Percentiles rank a stretch among this genome's conserved stretches.
These are phyloP conservation scores for Eupristina koningsbergeri DNA, from an alignment of 1,140 invertebrate genomes.

Conservation along the genomic window DNA sequence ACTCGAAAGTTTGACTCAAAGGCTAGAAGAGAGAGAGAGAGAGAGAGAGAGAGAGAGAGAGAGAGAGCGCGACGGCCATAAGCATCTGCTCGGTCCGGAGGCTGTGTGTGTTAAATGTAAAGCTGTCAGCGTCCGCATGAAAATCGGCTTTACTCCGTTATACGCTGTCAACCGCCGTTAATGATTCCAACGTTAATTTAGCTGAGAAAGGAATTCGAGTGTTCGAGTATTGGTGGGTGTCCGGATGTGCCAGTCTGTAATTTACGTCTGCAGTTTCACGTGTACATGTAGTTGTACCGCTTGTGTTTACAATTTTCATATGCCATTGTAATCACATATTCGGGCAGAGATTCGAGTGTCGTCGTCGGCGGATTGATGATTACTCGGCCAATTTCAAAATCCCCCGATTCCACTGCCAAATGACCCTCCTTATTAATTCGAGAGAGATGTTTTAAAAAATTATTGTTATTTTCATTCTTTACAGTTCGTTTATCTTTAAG, in stretches of 20 bases:
- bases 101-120: background rate
- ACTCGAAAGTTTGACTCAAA: background rate
- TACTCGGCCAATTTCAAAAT: background rate
- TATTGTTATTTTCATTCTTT: too few species aligned
- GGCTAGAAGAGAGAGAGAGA: too few species aligned
- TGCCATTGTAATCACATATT: background rate
- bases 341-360: background rate
- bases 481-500: too few species aligned
- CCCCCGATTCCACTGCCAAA: background rate
- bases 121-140: background rate
- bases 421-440: background rate
- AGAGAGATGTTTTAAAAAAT: too few species aligned
- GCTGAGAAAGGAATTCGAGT: background rate
- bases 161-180: background rate
- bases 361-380: background rate
- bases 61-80: background rate
- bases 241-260: background rate
- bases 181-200: background rate
- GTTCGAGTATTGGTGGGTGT: background rate
- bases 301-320: background rate
- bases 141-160: constrained; percentile 2
- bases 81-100: background rate
- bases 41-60: too few species aligned
- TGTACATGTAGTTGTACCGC: background rate
- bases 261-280: background rate